Percentiles rank a stretch among this genome's conserved stretches.
Conservation (phyloP, 1,140 invertebrate genomes). For the Anoplolepis gracilipes region DNA sequence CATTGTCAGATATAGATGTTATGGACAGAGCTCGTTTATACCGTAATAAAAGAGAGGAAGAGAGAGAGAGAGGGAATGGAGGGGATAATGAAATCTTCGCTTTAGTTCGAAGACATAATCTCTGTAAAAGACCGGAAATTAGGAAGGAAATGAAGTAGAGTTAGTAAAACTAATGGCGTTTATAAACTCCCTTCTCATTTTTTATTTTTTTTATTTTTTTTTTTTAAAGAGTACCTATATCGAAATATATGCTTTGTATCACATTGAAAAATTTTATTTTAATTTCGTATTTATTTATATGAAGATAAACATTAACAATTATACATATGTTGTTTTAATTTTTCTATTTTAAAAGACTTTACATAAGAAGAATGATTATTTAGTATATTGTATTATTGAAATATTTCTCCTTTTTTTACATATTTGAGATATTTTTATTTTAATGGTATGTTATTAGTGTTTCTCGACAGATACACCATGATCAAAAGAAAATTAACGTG, state of each 20-base stretch:
- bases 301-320: background rate
- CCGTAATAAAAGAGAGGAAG: too few species aligned
- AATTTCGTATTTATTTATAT: background rate
- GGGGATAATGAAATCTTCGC: conserved; percentile 20
- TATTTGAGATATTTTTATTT: background rate
- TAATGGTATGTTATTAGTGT: background rate
- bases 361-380: background rate
- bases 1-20: conserved; percentile 46
- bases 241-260: conserved; percentile 2
- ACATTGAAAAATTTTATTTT: conserved; percentile 43
- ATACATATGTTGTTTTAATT: background rate
- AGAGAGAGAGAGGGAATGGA: background rate
- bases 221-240: conserved; percentile 36
- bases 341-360: background rate
- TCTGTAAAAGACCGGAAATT: conserved; percentile 66
- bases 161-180: conserved; percentile 59
- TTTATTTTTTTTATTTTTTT: background rate
- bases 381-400: background rate
- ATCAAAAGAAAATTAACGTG: background rate
- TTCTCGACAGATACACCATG: background rate
- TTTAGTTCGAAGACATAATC: conserved; percentile 65
- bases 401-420: background rate
- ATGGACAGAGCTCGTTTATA: conserved; percentile 53
- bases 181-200: conserved; percentile 15
- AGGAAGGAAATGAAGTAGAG: conserved; percentile 71